Evolutionary conservation across 64 coral and sea anemone species (phyloP).

Genomic region (Montipora foliosa): DNA sequence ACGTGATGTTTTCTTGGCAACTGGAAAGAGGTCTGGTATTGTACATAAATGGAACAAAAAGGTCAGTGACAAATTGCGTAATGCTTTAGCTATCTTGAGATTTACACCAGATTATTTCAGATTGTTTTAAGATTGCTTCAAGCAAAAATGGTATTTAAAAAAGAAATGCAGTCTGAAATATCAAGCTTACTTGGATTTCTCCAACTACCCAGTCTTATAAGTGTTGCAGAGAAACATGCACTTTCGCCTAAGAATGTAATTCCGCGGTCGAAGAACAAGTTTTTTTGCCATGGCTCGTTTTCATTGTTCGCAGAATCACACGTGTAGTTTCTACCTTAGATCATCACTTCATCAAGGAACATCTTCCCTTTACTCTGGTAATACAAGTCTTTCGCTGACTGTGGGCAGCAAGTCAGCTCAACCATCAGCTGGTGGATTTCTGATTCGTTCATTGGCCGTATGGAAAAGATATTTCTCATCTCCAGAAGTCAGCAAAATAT

Average conservation of each 20-base stretch:
- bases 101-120: too few species aligned
- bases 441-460: constrained; percentile 74
- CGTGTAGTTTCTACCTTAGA: neutral
- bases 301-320: too few species aligned
- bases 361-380: neutral
- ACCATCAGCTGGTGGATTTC: constrained; percentile 39
- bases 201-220: too few species aligned
- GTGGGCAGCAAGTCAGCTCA: constrained; percentile 56
- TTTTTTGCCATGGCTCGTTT: too few species aligned
- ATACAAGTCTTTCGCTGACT: neutral
- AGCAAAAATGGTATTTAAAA: too few species aligned
- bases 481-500: constrained; percentile 76
- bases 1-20: constrained; percentile 83
- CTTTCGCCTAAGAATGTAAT: too few species aligned
- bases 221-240: too few species aligned
- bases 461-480: constrained; percentile 73
- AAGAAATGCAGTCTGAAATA: too few species aligned
- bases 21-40: constrained; percentile 52
- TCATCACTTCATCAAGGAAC: neutral
- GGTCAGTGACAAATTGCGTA: constrained; percentile 17
- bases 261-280: too few species aligned
- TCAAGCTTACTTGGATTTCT: too few species aligned
- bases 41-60: constrained; percentile 58
- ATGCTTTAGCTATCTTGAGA: neutral
- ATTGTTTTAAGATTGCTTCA: too few species aligned